phyloP scores from a whole-genome alignment of 2,888 invertebrate genomes.

The Orthosia gracilis region DNA sequence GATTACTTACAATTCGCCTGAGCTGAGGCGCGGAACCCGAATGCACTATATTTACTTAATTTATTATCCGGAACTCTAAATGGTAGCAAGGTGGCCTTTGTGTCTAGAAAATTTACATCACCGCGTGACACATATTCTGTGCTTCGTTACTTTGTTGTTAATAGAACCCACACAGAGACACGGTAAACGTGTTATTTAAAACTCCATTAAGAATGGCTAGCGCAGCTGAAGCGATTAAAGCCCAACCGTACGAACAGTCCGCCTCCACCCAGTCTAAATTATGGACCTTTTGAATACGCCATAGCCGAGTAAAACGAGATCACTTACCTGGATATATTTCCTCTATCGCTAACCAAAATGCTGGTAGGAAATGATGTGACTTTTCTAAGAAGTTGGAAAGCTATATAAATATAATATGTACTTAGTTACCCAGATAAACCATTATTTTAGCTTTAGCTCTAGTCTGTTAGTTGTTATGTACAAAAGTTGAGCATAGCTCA shows the following conservation, averaged over 20 bases:
- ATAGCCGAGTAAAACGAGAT: constrained; percentile 47
- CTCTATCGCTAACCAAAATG: constrained; percentile 37
- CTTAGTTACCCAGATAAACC: neutral
- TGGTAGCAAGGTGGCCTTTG: constrained; percentile 1
- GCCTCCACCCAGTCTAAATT: constrained; percentile 49
- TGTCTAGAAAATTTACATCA: constrained; percentile 24
- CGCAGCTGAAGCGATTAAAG: constrained; percentile 55
- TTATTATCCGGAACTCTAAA: constrained; percentile 10
- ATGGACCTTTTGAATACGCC: constrained; percentile 59
- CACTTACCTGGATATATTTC: constrained; percentile 51
- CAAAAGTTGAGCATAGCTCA: constrained; percentile 7
- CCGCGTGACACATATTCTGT: constrained; percentile 19
- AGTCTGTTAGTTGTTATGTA: neutral
- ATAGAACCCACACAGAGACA: constrained; percentile 37
- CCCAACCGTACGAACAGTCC: constrained; percentile 46
- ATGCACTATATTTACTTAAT: constrained; percentile 6
- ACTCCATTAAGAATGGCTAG: constrained; percentile 60
- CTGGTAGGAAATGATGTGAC: constrained; percentile 23
- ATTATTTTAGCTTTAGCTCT: constrained; percentile 11
- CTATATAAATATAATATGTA: neutral
- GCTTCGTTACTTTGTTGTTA: constrained; percentile 33
- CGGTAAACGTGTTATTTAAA: constrained; percentile 55
- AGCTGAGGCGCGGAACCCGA: neutral
- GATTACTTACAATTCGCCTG: constrained; percentile 3
- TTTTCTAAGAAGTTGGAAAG: constrained; percentile 21